Conservation (phyloP, 2,113 vertebrate genomes). For the Micronisus gabar region DNA sequence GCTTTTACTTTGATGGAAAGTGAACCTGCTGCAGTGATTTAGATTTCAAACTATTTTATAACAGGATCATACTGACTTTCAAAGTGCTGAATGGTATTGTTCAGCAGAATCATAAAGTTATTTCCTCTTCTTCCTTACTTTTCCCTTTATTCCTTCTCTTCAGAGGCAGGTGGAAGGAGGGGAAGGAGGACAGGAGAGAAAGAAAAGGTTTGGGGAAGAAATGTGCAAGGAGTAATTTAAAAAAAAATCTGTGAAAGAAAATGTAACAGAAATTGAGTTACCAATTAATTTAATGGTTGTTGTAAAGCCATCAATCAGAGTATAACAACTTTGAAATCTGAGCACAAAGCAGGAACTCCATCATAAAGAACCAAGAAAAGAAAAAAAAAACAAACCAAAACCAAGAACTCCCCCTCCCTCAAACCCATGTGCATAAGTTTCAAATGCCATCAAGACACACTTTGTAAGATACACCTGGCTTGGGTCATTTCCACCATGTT, state of each 20-base stretch:
- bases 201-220: neutral
- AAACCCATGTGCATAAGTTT: neutral
- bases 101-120: neutral
- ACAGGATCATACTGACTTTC: neutral
- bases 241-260: neutral
- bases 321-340: neutral
- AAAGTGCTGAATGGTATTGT: neutral
- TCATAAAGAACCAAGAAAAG: neutral
- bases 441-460: neutral
- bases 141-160: neutral
- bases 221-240: neutral
- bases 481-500: neutral
- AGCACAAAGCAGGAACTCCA: neutral
- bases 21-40: neutral
- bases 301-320: neutral
- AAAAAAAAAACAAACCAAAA: neutral
- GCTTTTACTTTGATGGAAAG: neutral
- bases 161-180: neutral
- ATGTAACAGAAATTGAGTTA: neutral
- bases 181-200: neutral
- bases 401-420: neutral
- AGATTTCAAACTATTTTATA: neutral
- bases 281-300: neutral
- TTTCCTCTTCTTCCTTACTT: neutral
- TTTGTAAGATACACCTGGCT: neutral